Conservation (phyloP, 2,888 invertebrate genomes). For the Melanotus villosus region DNA sequence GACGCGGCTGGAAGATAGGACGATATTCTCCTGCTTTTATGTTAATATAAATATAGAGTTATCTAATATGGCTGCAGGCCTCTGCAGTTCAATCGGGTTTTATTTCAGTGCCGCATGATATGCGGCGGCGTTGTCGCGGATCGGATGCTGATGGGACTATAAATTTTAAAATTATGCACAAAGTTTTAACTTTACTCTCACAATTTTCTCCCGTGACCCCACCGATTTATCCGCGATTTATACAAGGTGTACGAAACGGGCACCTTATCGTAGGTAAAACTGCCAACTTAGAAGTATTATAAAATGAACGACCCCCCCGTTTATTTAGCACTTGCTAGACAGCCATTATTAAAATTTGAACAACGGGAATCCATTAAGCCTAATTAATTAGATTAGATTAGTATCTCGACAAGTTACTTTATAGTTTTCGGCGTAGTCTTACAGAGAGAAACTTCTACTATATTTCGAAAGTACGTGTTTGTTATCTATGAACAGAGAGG, state of each 20-base stretch:
- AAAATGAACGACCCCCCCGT: conserved; percentile 11
- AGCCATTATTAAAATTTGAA: conserved; percentile 7
- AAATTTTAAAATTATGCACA: conserved; percentile 21
- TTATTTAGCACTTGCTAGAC: conserved; percentile 17
- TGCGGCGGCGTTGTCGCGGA: conserved; percentile 14
- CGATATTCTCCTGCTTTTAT: conserved; percentile 48
- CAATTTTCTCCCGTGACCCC: conserved; percentile 4
- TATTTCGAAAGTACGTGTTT: not conserved
- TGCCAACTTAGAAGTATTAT: not conserved
- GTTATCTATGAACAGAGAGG: not conserved
- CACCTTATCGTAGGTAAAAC: not conserved
- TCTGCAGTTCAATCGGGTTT: conserved; percentile 46
- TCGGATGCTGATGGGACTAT: conserved; percentile 19
- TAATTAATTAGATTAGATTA: conserved; percentile 18
- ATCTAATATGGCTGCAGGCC: conserved; percentile 45
- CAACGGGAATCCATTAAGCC: conserved; percentile 21
- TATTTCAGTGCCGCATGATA: conserved; percentile 33
- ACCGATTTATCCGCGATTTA: not conserved
- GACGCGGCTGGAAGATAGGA: conserved; percentile 31
- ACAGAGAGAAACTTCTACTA: not conserved
- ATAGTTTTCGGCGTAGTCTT: not conserved
- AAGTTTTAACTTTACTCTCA: conserved; percentile 14
- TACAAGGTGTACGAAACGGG: conserved; percentile 2
- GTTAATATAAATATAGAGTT: conserved; percentile 49
- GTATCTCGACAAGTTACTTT: conserved; percentile 1